These are phyloP conservation scores for Cololabis saira DNA, from an alignment of 2,113 vertebrate species.

Conservation along the genomic window DNA sequence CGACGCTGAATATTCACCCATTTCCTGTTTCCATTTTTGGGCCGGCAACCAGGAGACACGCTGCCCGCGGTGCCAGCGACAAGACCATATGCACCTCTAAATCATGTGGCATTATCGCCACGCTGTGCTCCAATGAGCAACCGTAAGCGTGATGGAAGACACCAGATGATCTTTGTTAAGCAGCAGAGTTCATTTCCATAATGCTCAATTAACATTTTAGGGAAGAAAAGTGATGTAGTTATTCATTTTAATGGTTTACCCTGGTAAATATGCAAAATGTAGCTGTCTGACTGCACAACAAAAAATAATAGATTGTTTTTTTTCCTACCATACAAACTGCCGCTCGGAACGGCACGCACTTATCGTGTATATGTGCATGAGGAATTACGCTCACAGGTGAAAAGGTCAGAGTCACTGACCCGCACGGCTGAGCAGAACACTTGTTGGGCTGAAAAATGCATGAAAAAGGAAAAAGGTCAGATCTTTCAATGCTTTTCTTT, in stretches of 20 bases:
- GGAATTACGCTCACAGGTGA: conserved; percentile 50
- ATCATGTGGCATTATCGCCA: conserved; percentile 62
- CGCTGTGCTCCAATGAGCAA: conserved; percentile 57
- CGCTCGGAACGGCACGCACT: too few relatives aligned
- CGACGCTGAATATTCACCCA: conserved; percentile 16
- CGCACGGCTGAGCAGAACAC: conserved; percentile 31
- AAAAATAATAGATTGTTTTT: too few relatives aligned
- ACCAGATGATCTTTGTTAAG: conserved; percentile 58
- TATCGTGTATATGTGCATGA: too few relatives aligned
- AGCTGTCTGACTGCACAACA: too few relatives aligned
- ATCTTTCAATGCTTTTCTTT: conserved; percentile 26
- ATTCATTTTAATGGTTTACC: not conserved
- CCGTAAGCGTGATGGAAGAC: conserved; percentile 69
- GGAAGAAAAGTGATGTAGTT: not conserved
- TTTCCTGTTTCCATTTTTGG: conserved; percentile 47
- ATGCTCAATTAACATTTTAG: conserved; percentile 32
- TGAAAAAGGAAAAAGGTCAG: conserved; percentile 59
- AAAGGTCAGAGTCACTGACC: conserved; percentile 58
- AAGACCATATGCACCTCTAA: conserved; percentile 70
- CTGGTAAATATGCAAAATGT: not conserved
- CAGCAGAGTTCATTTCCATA: conserved; percentile 57
- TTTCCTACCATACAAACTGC: too few relatives aligned
- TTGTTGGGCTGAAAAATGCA: conserved; percentile 36
- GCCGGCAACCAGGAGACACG: conserved; percentile 34
- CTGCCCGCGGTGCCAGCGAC: conserved; percentile 16